Evolutionary conservation across 2,797 vertebrate species (phyloP), one percentile per base, ranked within the genome.

Genomic region (Thunnus albacares): DNA sequence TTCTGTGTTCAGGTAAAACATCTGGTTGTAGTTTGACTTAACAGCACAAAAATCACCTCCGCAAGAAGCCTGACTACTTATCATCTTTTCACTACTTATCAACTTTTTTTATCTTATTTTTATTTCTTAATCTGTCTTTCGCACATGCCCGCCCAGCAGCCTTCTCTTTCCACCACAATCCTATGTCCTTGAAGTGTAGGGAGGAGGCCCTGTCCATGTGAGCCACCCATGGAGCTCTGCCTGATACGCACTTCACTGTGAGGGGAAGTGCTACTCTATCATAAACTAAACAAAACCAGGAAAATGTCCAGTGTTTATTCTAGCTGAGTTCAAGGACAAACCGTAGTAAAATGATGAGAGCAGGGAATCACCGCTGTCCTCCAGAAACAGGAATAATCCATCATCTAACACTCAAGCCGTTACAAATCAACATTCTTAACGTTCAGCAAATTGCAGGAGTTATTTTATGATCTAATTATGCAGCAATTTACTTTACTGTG

Each of bases 211-310:
- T 47, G n/a, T 64, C 33, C 71, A 13, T 63, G 76, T 10, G 58
- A 89, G 83, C 91, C 90, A 92, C 90, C 89, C 92, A 93, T 70
- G 84, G 71, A 83, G 90, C 77, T 57, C 55, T 17, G 75, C 58
- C 55, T 59, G 79, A 81, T 11, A 45, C 71, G 51, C 55, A 38
- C 26, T 71, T 79, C 33, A 12, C 65, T 1, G 55, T 78, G 79
- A 79, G 74, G 89, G 86, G 86, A 92, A 87, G 82, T 74, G 83
- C 75, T 67, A 26, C 82, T 85, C 24, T 82, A 89, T 77, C 68
- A 75, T 59, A 80, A 91, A 79, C 87, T 82, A 90, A 92, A 93
- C 89, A 89, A 89, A 93, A 84, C 79, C 85, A 90, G 90, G 89
- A 90, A 89, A 84, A 79, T n/a, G 64, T 63, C 73, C 49, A 47